Evolutionary conservation across 2,797 vertebrate genomes (phyloP).

Genomic region (Cuniculus paca): DNA sequence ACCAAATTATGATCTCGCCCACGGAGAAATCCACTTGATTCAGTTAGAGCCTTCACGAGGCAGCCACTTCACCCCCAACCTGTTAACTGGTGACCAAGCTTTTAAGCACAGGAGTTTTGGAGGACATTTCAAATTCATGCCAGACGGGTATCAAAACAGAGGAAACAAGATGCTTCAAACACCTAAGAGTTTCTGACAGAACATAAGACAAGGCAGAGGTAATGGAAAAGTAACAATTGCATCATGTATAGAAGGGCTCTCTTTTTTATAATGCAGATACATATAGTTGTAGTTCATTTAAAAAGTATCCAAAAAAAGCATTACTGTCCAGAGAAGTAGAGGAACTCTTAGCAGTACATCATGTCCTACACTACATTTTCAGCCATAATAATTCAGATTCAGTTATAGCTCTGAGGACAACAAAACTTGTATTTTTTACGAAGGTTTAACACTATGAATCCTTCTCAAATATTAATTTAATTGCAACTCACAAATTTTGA

Average conservation of each 20-base stretch:
- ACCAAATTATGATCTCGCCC: not conserved
- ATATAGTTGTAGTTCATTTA: not conserved
- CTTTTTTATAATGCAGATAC: not conserved
- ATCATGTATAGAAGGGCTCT: not conserved
- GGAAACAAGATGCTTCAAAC: not conserved
- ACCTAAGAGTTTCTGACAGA: not conserved
- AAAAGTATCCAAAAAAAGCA: not conserved
- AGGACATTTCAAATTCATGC: not conserved
- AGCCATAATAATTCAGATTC: not conserved
- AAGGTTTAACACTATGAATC: not conserved
- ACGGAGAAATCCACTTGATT: too few species aligned
- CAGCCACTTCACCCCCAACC: not conserved
- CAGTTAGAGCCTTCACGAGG: not conserved
- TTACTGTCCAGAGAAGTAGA: not conserved
- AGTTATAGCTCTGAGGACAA: not conserved
- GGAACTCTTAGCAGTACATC: not conserved
- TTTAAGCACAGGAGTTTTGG: not conserved
- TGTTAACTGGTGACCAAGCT: not conserved
- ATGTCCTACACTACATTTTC: not conserved
- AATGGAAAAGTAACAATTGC: not conserved
- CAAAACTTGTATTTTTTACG: not conserved
- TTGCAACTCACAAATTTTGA: not conserved
- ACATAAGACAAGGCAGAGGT: not conserved
- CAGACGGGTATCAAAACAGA: not conserved
- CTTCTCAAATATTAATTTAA: constrained; percentile 22